Base-by-base conservation (phyloP, 2,797 vertebrate species). In the Rallus crepitans region DNA sequence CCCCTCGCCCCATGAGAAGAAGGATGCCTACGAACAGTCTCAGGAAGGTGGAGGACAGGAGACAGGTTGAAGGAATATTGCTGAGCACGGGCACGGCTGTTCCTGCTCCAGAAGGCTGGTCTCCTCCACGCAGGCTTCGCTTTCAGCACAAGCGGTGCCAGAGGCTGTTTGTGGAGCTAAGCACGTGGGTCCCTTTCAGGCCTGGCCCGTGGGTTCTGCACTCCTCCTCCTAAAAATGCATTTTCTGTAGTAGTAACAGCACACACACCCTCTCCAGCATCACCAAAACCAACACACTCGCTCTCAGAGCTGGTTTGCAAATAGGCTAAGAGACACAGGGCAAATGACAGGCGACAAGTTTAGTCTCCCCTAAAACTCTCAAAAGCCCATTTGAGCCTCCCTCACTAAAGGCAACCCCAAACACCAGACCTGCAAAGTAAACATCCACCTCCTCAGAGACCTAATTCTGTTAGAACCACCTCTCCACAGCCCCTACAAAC, bases 51-150 rank as follows among this genome's bases (percentile, higher is more conserved):
- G 64, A 33, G 5, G 37, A 25, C 1, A 78, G 37, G 37, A 20
- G 23, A 23, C 7, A 14, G 12, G 17, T 18, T 53, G 59, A 25
- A 25, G 17, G 12, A 21, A n/a, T 9, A 20, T 12, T 45, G 24
- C 15, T 6, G 23, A 37, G 40, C 6, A n/a, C 1, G 4, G 53
- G 25, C 47, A 52, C 0, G 2, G 31, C 40, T 37, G 48, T 12
- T 35, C 19, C 61, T 9, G 24, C 35, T 23, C 55, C 48, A 24
- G 61, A 76, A 48, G 15, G 7, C 12, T 28, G 25, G 2, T 2
- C 31, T 28, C 45, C 72, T n/a, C 31, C 9, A 0, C 5, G 1
- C 47, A 17, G 14, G 4, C 17, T 15, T 28, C 7, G 6, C 60
- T 33, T 39, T 39, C 21, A 30, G 20, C 53, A 25, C 45, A n/a